phyloP scores from a whole-genome alignment of 2,888 invertebrate species.

The Stenodera caucasica region DNA sequence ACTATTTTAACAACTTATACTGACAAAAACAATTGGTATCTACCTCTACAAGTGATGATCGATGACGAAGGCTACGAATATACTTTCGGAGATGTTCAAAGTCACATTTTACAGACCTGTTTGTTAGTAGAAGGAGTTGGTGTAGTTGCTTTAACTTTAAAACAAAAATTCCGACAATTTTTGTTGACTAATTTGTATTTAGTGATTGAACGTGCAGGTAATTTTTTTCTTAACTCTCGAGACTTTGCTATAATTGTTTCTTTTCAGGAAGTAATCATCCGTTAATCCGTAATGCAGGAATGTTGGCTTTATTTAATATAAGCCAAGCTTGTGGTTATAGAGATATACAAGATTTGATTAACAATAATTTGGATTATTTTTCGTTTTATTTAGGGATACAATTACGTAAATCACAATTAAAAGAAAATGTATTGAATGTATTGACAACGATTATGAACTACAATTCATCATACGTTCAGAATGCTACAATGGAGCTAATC shows the following conservation, averaged over 20 bases:
- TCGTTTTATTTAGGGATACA: conserved; percentile 69
- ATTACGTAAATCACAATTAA: conserved; percentile 65
- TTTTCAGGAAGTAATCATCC: conserved; percentile 65
- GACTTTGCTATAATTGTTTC: too few species aligned
- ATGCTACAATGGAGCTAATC: conserved; percentile 60
- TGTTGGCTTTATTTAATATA: conserved; percentile 62
- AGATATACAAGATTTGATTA: conserved; percentile 64
- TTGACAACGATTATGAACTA: conserved; percentile 72
- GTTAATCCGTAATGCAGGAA: conserved; percentile 65
- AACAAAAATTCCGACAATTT: conserved; percentile 61
- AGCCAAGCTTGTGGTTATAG: conserved; percentile 61
- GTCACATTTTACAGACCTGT: conserved; percentile 68
- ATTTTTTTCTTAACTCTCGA: too few species aligned
- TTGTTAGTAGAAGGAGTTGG: conserved; percentile 72
- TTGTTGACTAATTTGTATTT: conserved; percentile 69
- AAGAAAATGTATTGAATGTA: conserved; percentile 70
- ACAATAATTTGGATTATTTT: conserved; percentile 72
- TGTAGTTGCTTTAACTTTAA: conserved; percentile 61
- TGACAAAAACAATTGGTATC: conserved; percentile 60
- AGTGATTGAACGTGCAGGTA: conserved; percentile 72
- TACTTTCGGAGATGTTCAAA: conserved; percentile 55
- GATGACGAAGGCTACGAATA: conserved; percentile 42
- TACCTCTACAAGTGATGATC: conserved; percentile 53
- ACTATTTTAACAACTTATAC: conserved; percentile 52
- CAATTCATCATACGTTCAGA: conserved; percentile 64